These are phyloP conservation scores for Pinctada fucata DNA, from an alignment of 2,888 invertebrate species.

Conservation along the genomic window DNA sequence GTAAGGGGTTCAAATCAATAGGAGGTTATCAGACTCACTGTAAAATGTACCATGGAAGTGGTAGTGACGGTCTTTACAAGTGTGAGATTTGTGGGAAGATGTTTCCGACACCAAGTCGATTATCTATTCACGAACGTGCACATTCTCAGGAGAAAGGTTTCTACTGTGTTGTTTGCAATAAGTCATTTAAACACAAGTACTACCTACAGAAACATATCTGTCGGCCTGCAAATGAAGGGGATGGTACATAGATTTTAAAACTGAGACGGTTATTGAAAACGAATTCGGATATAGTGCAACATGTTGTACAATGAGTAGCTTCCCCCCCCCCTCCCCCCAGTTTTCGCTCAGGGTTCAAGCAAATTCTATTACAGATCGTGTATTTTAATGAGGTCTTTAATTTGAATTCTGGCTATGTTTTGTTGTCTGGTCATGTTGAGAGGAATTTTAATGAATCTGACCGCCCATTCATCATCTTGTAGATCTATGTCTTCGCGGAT, in stretches of 20 bases:
- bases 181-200: constrained; percentile 23
- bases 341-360: too few species aligned
- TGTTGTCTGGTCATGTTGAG: too few species aligned
- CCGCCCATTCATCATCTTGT: too few species aligned
- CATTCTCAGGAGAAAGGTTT: constrained; percentile 15
- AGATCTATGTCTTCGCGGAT: too few species aligned
- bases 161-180: constrained; percentile 14
- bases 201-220: constrained; percentile 14
- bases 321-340: too few species aligned
- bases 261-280: too few species aligned
- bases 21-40: constrained; percentile 11
- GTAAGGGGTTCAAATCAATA: constrained; percentile 23
- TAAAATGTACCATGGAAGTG: constrained; percentile 11
- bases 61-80: neutral
- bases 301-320: too few species aligned
- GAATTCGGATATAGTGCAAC: too few species aligned
- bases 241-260: neutral
- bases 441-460: too few species aligned
- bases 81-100: constrained; percentile 18
- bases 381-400: too few species aligned
- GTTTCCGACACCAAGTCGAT: constrained; percentile 13
- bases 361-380: too few species aligned
- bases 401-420: too few species aligned
- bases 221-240: neutral
- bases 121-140: constrained; percentile 5